Evolutionary conservation across 2,888 invertebrate species (phyloP), one percentile per base, ranked within the genome.

Genomic region (Amorpha juglandis): DNA sequence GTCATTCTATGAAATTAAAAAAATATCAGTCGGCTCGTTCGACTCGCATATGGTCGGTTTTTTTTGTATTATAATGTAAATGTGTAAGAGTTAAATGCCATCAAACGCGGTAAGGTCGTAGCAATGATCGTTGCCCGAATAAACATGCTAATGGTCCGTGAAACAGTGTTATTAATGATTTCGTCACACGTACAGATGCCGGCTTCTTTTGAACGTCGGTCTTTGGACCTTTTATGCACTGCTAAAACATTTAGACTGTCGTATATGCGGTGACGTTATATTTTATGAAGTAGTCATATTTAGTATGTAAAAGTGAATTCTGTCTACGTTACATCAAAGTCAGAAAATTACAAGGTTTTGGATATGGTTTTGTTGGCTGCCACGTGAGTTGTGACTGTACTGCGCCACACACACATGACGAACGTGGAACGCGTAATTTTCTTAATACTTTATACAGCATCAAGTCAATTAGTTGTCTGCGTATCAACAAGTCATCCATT

Each of bases 91-190:
- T 38, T 38, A 58, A 58, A 42, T 1, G 58, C 38, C 42, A 58
- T 58, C 38, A 58, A 58, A 58, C 11, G 58, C 6, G 16, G 35
- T 42, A 12, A 58, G 19, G 33, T 53, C 42, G 42, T 58, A n/a
- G n/a, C n/a, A 58, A 58, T 42, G 58, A 42, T 19, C 42, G 38
- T 12, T 58, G 42, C 42, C 58, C 58, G 38, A 58, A 58, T 58
- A 58, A 58, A 58, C 12, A 38, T 19, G 12, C 19, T 38, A 58
- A 38, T 42, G 58, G 38, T 12, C 19, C 19, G 42, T 55, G 53
- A 33, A 53, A 53, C 53, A 14, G 53, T 58, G 42, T 38, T 53
- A 53, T 53, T 58, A 58, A 42, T 42, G 38, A 42, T 58, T 38
- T 38, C 38, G 42, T 38, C 58, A 58, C 38, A 19, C 58, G 19